Evolutionary conservation across 2,797 vertebrate genomes (phyloP).

Genomic region (Siniperca scherzeri): DNA sequence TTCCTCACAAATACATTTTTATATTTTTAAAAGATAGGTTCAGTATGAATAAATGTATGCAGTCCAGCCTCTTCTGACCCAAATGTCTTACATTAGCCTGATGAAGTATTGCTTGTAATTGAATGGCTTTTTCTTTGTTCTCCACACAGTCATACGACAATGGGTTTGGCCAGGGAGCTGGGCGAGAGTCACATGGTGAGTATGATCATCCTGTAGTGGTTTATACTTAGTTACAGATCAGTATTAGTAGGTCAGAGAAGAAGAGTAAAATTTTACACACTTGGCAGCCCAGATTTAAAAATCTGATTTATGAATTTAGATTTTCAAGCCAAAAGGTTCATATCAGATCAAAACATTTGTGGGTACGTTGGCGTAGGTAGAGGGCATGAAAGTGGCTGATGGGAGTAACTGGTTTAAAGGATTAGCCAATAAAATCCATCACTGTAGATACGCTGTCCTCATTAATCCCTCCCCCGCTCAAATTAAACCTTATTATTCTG

Average conservation of each 20-base stretch:
- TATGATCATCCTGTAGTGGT: slow-evolving; percentile 18
- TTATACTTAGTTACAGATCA: background rate
- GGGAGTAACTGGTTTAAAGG: slow-evolving; percentile 74
- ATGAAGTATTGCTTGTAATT: slow-evolving; percentile 17
- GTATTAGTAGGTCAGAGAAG: background rate
- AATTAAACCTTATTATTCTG: slow-evolving; percentile 62
- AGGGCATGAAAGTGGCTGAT: slow-evolving; percentile 54
- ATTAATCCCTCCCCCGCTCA: slow-evolving; percentile 61
- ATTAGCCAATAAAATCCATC: slow-evolving; percentile 70
- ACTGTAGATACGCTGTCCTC: slow-evolving; percentile 62
- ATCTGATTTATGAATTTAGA: background rate
- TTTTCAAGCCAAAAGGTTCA: slow-evolving; percentile 1
- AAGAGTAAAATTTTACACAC: background rate
- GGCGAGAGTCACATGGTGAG: slow-evolving; percentile 98
- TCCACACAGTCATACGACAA: slow-evolving; percentile 94
- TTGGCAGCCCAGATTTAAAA: background rate
- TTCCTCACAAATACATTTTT: background rate
- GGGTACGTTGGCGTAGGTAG: slow-evolving; percentile 2
- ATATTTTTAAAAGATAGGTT: background rate
- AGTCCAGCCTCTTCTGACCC: background rate
- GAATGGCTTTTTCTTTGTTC: slow-evolving; percentile 43
- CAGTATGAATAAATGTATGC: background rate
- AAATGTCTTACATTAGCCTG: background rate
- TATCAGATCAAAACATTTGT: slow-evolving; percentile 27
- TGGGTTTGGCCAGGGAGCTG: slow-evolving; percentile 96